Percentiles rank a stretch among this genome's conserved stretches.
These are phyloP conservation scores for Toxostoma redivivum DNA, from an alignment of 2,113 vertebrate genomes.

Conservation along the genomic window DNA sequence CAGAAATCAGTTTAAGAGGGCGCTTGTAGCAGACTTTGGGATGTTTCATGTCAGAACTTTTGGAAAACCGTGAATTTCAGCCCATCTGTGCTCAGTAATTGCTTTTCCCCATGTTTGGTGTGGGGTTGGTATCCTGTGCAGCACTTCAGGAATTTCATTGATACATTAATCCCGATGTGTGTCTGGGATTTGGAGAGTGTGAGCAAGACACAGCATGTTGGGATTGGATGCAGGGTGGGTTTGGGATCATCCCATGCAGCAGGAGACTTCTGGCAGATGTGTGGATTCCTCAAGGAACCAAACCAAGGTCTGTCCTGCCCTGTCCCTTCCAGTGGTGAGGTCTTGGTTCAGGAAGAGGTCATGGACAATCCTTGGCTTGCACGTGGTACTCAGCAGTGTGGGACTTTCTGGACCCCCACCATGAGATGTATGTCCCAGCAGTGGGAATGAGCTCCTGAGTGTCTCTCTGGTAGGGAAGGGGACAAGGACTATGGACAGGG, in stretches of 20 bases:
- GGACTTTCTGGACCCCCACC: not conserved
- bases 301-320: not conserved
- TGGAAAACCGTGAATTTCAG: not conserved
- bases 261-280: not conserved
- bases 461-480: not conserved
- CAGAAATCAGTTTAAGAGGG: not conserved
- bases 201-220: not conserved
- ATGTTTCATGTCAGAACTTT: fast-evolving
- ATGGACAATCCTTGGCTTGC: not conserved
- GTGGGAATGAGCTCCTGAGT: fast-evolving
- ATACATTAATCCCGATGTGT: fast-evolving
- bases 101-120: not conserved
- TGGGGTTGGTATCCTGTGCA: not conserved
- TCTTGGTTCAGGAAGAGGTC: not conserved
- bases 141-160: not conserved
- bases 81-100: not conserved
- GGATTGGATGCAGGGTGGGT: not conserved
- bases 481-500: not conserved
- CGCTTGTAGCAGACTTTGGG: not conserved
- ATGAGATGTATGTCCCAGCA: not conserved
- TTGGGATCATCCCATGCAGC: not conserved
- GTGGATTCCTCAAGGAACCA: not conserved
- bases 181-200: not conserved
- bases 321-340: not conserved
- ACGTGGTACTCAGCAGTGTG: not conserved